A percentile compares a stretch with the other conserved stretches of the same genome.
phyloP scores from a whole-genome alignment of 2,797 vertebrate species.

The Rhyacichthys aspro region DNA sequence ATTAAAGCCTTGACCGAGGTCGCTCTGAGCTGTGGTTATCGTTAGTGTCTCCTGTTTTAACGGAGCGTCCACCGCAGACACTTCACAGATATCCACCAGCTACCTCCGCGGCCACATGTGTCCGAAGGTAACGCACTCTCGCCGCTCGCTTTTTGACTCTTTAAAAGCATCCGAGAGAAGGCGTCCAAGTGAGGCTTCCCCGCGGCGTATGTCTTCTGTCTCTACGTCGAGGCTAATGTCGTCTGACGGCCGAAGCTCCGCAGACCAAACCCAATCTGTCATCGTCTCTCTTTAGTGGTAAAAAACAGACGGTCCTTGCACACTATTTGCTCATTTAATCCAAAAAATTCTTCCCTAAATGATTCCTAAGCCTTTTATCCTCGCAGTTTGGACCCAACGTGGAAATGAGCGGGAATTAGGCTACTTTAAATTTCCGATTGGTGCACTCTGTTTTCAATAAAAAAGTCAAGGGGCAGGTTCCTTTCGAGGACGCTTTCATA shows the following conservation, averaged over 20 bases:
- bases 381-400: background rate
- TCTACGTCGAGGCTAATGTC: conserved; percentile 24
- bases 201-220: conserved; percentile 32
- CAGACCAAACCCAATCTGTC: conserved; percentile 53
- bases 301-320: conserved; percentile 59
- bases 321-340: conserved; percentile 25
- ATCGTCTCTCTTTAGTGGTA: conserved; percentile 46
- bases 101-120: conserved; percentile 26
- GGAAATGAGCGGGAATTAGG: background rate
- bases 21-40: conserved; percentile 48
- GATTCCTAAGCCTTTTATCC: conserved; percentile 10
- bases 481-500: background rate
- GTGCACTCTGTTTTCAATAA: conserved; percentile 9
- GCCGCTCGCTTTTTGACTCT: conserved; percentile 10
- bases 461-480: conserved; percentile 9
- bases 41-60: conserved; percentile 52
- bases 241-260: conserved; percentile 45
- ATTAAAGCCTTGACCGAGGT: conserved; percentile 46
- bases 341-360: conserved; percentile 28
- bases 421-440: background rate
- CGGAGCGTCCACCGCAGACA: conserved; percentile 61
- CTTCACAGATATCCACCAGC: conserved; percentile 52
- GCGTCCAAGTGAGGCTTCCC: background rate
- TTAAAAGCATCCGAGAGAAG: background rate
- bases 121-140: background rate